Conservation (phyloP, 2,888 invertebrate genomes). For the Perizoma flavofasciatum region DNA sequence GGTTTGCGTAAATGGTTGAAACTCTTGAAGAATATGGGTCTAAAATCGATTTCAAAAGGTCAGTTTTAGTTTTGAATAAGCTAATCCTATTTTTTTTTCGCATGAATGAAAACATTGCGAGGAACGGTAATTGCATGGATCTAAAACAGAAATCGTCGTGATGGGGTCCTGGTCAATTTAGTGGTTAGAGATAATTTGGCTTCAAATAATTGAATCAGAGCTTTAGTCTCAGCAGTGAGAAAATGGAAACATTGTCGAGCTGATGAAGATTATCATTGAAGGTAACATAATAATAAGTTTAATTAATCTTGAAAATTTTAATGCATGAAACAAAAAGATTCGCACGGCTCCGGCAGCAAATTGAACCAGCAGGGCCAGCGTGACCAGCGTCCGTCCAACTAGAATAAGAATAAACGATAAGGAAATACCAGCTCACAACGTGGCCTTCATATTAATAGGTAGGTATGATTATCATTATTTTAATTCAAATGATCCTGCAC, state of each 20-base stretch:
- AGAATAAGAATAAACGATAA: slow-evolving; percentile 26
- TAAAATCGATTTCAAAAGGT: slow-evolving; percentile 10
- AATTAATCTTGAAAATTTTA: slow-evolving; percentile 27
- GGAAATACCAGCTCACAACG: slow-evolving; percentile 21
- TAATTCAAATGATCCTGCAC: slow-evolving; percentile 21
- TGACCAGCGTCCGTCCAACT: slow-evolving; percentile 21
- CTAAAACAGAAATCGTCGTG: too few species aligned
- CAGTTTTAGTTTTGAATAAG: background rate
- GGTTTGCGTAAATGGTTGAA: background rate
- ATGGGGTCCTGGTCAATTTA: too few species aligned
- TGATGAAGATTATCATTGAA: slow-evolving; percentile 16
- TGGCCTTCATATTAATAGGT: slow-evolving; percentile 30
- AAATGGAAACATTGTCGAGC: slow-evolving; percentile 26
- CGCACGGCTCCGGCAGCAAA: slow-evolving; percentile 21
- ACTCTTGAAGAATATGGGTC: background rate
- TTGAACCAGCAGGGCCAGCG: slow-evolving; percentile 18
- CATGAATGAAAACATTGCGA: slow-evolving; percentile 2
- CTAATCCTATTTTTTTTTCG: background rate
- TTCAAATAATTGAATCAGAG: background rate
- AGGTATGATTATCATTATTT: slow-evolving; percentile 20
- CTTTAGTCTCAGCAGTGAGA: slow-evolving; percentile 17
- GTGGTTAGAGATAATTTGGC: too few species aligned
- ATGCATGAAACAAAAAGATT: slow-evolving; percentile 33
- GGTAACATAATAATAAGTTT: slow-evolving; percentile 26
- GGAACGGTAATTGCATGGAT: background rate